Percentiles rank a stretch among this genome's conserved stretches.
phyloP scores from a whole-genome alignment of 2,797 vertebrate species.

The Pangasius mekongensis region DNA sequence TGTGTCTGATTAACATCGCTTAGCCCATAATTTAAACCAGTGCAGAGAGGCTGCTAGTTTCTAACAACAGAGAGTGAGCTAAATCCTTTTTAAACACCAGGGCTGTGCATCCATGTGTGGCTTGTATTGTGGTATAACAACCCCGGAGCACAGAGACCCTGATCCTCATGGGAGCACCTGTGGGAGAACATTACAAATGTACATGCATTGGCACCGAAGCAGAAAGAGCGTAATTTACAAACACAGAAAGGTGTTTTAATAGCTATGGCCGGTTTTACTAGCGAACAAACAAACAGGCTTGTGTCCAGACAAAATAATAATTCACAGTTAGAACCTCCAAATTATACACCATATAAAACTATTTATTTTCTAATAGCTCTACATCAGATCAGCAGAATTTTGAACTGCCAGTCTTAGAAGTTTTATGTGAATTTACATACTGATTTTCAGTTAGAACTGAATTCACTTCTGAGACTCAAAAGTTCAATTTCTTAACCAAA shows the following conservation, averaged over 20 bases:
- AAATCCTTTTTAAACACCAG: slow-evolving; percentile 31
- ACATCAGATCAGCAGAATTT: background rate
- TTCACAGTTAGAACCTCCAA: background rate
- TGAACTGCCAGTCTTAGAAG: too few species aligned
- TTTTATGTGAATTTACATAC: background rate
- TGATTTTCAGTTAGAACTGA: background rate
- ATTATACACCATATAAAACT: background rate
- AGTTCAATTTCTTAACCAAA: background rate
- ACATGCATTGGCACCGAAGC: slow-evolving; percentile 78
- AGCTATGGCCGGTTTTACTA: slow-evolving; percentile 25
- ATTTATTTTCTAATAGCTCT: background rate
- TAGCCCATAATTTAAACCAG: background rate
- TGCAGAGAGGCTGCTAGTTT: slow-evolving; percentile 21
- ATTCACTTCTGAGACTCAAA: background rate
- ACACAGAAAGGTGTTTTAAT: slow-evolving; percentile 50
- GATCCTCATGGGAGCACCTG: slow-evolving; percentile 67
- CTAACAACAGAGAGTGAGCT: slow-evolving; percentile 27
- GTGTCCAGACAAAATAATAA: background rate
- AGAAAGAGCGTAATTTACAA: slow-evolving; percentile 70
- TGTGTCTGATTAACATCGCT: slow-evolving; percentile 5
- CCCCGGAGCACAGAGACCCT: slow-evolving; percentile 59
- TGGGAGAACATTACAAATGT: slow-evolving; percentile 74
- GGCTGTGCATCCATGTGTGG: slow-evolving; percentile 70
- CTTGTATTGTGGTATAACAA: slow-evolving; percentile 69
- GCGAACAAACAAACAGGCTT: slow-evolving; percentile 3